These are phyloP conservation scores for Tenthredo livida DNA, from an alignment of 2,888 invertebrate genomes.

Conservation along the genomic window DNA sequence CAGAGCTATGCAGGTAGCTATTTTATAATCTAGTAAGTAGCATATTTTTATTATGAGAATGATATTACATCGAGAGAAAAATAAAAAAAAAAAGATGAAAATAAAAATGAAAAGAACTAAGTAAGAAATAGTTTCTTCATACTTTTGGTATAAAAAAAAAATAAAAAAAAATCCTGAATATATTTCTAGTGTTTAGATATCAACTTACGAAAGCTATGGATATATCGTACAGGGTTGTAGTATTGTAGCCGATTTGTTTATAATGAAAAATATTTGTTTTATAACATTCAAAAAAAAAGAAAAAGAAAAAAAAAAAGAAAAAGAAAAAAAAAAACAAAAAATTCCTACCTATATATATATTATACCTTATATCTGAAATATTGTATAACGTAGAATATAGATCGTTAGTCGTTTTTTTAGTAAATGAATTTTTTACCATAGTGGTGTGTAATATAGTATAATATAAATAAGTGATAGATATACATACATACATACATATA, in stretches of 20 bases:
- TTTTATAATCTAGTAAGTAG: background rate
- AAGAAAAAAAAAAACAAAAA: background rate
- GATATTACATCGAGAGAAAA: constrained; percentile 1
- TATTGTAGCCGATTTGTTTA: background rate
- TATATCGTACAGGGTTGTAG: constrained; percentile 49
- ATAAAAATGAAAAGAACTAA: background rate
- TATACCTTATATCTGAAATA: background rate
- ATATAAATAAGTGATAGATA: no score
- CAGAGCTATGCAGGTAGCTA: background rate
- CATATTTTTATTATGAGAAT: background rate
- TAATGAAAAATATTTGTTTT: background rate
- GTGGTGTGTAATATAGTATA: background rate
- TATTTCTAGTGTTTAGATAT: constrained; percentile 14
- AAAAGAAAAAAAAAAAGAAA: background rate
- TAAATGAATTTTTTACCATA: constrained; percentile 41
- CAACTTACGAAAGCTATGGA: constrained; percentile 44
- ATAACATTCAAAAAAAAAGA: background rate
- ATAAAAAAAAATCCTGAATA: constrained; percentile 14
- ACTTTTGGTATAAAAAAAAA: background rate
- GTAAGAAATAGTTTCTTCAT: background rate
- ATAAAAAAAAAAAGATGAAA: background rate
- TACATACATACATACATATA: background rate
- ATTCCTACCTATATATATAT: background rate
- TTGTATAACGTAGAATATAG: background rate
- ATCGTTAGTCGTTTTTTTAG: constrained; percentile 21